phyloP scores from a whole-genome alignment of 2,888 invertebrate genomes.

The Meghimatium bilineatum region DNA sequence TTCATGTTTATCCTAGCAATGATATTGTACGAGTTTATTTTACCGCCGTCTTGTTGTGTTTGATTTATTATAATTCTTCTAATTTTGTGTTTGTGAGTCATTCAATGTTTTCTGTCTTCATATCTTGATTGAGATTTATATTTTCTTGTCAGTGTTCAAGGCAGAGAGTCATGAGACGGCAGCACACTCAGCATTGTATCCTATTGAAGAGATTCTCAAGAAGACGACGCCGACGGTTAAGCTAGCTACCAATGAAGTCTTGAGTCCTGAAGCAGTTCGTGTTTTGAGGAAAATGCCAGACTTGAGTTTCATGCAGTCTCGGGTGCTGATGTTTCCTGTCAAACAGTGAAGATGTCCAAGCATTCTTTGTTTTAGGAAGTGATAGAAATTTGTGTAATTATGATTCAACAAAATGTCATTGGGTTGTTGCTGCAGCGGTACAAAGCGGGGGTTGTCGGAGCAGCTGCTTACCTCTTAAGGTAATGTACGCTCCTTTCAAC shows the following conservation, averaged over 20 bases:
- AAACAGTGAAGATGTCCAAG: constrained; percentile 45
- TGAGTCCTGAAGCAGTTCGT: constrained; percentile 70
- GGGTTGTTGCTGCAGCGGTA: too few relatives aligned
- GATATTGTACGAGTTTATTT: too few relatives aligned
- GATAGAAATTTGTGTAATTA: too few relatives aligned
- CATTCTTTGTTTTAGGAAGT: too few relatives aligned
- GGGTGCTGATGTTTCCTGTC: constrained; percentile 77
- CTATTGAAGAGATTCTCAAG: constrained; percentile 40
- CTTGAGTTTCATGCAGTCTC: constrained; percentile 77
- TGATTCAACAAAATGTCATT: too few relatives aligned
- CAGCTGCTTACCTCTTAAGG: too few relatives aligned
- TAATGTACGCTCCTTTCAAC: too few relatives aligned
- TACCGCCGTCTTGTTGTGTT: not conserved
- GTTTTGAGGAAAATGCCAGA: constrained; percentile 75
- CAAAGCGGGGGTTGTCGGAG: too few relatives aligned
- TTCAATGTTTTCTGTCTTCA: not conserved
- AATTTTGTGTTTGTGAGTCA: not conserved
- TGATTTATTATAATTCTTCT: not conserved
- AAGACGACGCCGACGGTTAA: constrained; percentile 37
- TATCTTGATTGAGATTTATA: not conserved
- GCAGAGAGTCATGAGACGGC: constrained; percentile 17
- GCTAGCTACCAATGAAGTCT: constrained; percentile 24
- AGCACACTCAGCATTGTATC: constrained; percentile 19
- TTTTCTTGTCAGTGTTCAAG: constrained; percentile 38
- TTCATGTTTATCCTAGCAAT: not conserved